Base-by-base conservation (phyloP, 2,888 invertebrate species). In the Deilephila elpenor region DNA sequence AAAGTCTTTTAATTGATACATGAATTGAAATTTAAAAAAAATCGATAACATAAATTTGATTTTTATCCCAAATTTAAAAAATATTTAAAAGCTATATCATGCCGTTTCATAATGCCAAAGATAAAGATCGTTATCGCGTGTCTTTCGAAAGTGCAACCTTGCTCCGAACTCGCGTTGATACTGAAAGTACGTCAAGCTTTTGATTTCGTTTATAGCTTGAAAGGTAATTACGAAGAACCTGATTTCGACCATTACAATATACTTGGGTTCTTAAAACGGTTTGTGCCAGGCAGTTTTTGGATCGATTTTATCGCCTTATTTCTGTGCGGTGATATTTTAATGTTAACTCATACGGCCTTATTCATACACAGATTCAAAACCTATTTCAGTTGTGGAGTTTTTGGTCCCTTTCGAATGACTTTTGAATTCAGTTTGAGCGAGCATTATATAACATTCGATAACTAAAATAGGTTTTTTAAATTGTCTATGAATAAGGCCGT, bases 121-220 rank as follows among this genome's bases (percentile, higher is more conserved):
- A 71, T 72, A 71, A 70, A 70, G 62, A 56, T 64, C 44, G 53
- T 56, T 56, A 32, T 74, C 29, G 56, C 56, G 34, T 61, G 53
- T 37, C 56, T 32, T 25, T 74, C 71, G 73, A 74, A 74, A 74
- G 71, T 73, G 62, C 72, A 71, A 56, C 73, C 73, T 74, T 71
- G 73, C 73, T 74, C 37, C 59, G 56, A 71, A 71, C 73, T 60
- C 32, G 70, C 25, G 32, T n/a, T 25, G 73, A 62, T 61, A 74
- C 56, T 71, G 59, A 74, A 74, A 70, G 71, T 73, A 56, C 25
- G 25, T 25, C 25, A 72, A 72, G 44, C 51, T 59, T 67, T 67
- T 67, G 51, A 67, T 67, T 67, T 67, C 67, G 51, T 44, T 51
- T 67, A 67, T 67, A 44, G 25, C 44, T 67, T 7, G 67, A 67